Percentiles rank a stretch among this genome's conserved stretches.
phyloP scores from a whole-genome alignment of 2,797 vertebrate species.

The Eospalax fontanierii region DNA sequence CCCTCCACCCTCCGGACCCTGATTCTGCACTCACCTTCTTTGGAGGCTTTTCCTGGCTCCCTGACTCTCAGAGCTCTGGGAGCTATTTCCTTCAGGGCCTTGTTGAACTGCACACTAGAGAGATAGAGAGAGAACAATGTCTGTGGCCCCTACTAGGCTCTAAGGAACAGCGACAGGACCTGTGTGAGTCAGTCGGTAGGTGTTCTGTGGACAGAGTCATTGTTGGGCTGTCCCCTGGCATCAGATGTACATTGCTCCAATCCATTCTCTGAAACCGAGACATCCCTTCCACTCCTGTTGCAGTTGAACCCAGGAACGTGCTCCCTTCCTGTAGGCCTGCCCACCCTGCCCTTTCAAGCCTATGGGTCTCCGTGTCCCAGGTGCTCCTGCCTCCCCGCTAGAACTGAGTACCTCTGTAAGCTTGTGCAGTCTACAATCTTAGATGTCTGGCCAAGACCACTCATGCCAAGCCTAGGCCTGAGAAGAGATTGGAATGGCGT shows the following conservation, averaged over 20 bases:
- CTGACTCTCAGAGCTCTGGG: not conserved
- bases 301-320: not conserved
- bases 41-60: not conserved
- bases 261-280: not conserved
- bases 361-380: not conserved
- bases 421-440: not conserved
- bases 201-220: not conserved
- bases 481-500: not conserved
- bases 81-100: slow-evolving; percentile 1
- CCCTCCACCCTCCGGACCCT: not conserved
- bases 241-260: not conserved
- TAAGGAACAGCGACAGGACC: not conserved
- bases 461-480: not conserved
- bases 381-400: not conserved
- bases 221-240: not conserved
- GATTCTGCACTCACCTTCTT: not conserved
- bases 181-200: not conserved
- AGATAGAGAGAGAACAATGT: no score
- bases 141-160: not conserved
- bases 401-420: not conserved
- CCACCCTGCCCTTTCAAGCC: not conserved
- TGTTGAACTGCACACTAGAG: no score
- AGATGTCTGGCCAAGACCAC: not conserved
- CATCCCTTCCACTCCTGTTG: not conserved
- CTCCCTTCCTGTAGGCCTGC: not conserved